These are phyloP conservation scores for Lutjanus argentimaculatus DNA, from an alignment of 2,797 vertebrate species.

Conservation along the genomic window DNA sequence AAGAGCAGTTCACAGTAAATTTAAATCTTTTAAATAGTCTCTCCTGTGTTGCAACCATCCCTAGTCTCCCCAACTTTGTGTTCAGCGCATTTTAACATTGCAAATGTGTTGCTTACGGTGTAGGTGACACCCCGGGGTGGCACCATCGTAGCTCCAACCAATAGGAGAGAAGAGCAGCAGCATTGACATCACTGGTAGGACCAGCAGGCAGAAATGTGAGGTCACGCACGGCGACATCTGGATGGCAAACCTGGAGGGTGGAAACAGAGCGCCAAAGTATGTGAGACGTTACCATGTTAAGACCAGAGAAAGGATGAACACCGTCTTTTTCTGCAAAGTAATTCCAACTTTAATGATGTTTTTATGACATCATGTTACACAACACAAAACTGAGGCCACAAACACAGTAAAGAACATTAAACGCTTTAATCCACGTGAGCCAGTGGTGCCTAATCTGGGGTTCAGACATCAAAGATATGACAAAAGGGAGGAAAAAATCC, in stretches of 20 bases:
- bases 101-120: conserved; percentile 83
- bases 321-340: no score
- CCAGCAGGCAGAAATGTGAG: conserved; percentile 72
- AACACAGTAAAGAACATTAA: background rate
- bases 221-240: conserved; percentile 76
- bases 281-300: background rate
- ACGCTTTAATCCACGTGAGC: background rate
- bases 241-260: conserved; percentile 59
- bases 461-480: no score
- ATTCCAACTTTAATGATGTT: background rate
- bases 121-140: conserved; percentile 89
- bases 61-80: no score
- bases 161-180: conserved; percentile 79
- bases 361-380: background rate
- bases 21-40: no score
- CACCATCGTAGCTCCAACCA: conserved; percentile 75
- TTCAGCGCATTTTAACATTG: background rate
- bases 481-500: no score
- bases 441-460: background rate
- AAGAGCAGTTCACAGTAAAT: no score
- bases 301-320: background rate
- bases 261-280: conserved; percentile 30
- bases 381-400: no score
- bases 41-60: no score
- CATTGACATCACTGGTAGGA: conserved; percentile 75